phyloP scores from a whole-genome alignment of 2,113 vertebrate genomes.

The Laterallus jamaicensis region DNA sequence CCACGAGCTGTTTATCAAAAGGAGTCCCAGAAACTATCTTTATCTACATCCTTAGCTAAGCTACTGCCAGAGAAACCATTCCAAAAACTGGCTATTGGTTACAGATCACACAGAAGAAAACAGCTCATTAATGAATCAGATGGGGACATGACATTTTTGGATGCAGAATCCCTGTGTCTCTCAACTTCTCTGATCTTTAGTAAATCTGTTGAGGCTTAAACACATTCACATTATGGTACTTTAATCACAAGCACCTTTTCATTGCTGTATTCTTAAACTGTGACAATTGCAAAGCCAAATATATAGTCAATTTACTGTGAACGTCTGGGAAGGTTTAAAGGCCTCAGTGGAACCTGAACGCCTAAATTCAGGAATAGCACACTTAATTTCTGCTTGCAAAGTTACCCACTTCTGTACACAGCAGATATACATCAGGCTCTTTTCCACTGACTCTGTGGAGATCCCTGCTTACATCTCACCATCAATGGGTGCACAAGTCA shows the following conservation, averaged over 20 bases:
- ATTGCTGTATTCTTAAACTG: neutral
- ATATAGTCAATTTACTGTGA: neutral
- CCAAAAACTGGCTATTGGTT: neutral
- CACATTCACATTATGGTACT: neutral
- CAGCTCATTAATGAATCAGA: neutral
- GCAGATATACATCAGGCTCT: neutral
- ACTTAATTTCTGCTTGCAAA: neutral
- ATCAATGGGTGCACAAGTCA: neutral
- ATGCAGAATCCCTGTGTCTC: neutral
- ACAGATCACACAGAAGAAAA: neutral
- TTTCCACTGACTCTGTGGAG: neutral
- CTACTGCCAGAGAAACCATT: neutral
- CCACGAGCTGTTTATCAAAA: neutral
- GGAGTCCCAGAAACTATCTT: neutral
- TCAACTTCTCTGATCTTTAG: neutral
- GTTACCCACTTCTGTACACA: neutral
- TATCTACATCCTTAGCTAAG: neutral
- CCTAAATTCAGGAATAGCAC: neutral
- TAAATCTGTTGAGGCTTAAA: neutral
- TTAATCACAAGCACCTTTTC: neutral
- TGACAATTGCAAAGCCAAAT: neutral
- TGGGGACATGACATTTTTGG: neutral
- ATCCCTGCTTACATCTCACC: neutral
- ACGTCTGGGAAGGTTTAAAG: neutral
- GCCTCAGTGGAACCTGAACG: neutral